A percentile compares a stretch with the other conserved stretches of the same genome.
These are phyloP conservation scores for Dichetophora obliterata DNA, from an alignment of 2,888 invertebrate species.

Conservation along the genomic window DNA sequence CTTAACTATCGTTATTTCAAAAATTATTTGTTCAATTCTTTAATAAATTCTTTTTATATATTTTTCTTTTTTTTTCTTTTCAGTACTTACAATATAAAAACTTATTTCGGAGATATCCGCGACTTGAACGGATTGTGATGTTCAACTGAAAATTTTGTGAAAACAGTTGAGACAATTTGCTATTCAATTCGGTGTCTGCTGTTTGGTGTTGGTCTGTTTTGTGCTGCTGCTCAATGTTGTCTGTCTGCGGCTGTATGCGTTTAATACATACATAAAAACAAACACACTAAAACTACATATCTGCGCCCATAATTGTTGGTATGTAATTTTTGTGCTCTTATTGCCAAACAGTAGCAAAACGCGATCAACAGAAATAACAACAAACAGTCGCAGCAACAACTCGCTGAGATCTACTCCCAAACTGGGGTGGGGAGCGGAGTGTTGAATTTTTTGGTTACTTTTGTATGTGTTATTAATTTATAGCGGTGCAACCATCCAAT, in stretches of 20 bases:
- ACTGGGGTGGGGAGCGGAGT: not conserved
- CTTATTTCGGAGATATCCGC: constrained; percentile 71
- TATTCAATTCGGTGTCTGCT: constrained; percentile 56
- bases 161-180: constrained; percentile 65
- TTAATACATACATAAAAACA: constrained; percentile 10
- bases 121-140: constrained; percentile 72
- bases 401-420: not conserved
- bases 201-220: constrained; percentile 50
- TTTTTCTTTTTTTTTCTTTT: constrained; percentile 39
- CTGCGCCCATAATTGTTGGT: constrained; percentile 44
- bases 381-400: constrained; percentile 5
- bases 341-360: constrained; percentile 25
- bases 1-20: not conserved
- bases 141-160: constrained; percentile 71
- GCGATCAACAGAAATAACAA: constrained; percentile 11
- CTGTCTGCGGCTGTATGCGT: constrained; percentile 41
- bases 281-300: constrained; percentile 39
- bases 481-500: constrained; percentile 18
- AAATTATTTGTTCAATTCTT: not conserved
- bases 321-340: constrained; percentile 31
- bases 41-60: constrained; percentile 10
- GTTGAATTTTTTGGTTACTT: not conserved
- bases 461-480: not conserved
- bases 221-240: constrained; percentile 13
- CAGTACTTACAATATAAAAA: constrained; percentile 67